phyloP scores from a whole-genome alignment of 1,140 invertebrate species.

The Drosophila burlai region DNA sequence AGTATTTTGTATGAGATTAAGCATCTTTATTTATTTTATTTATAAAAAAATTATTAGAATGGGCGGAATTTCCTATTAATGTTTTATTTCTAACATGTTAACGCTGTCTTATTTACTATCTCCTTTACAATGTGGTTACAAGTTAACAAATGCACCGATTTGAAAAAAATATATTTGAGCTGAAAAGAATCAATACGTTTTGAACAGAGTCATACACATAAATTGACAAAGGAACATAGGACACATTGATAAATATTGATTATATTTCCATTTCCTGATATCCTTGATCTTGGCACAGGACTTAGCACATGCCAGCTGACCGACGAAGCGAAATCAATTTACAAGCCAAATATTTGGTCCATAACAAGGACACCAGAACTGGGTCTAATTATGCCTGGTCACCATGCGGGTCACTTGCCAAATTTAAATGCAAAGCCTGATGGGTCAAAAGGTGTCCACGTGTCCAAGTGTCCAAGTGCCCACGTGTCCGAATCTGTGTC shows the following conservation, averaged over 20 bases:
- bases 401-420: constrained; percentile 55
- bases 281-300: constrained; percentile 16
- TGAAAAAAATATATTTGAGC: no score
- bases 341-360: constrained; percentile 45
- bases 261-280: background rate
- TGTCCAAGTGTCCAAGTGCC: constrained; percentile 52
- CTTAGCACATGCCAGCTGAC: constrained; percentile 1
- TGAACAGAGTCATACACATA: background rate
- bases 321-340: constrained; percentile 39
- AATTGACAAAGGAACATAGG: background rate
- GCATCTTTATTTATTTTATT: background rate
- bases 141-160: background rate
- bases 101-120: no score
- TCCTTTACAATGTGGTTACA: no score
- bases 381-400: constrained; percentile 57
- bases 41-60: background rate
- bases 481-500: constrained; percentile 41
- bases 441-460: constrained; percentile 49
- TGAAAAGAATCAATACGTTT: background rate
- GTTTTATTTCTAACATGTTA: no score
- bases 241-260: constrained; percentile 5
- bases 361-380: constrained; percentile 41
- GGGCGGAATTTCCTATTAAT: no score
- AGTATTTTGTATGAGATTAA: background rate
- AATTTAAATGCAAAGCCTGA: constrained; percentile 58